phyloP scores from a whole-genome alignment of 2,113 vertebrate genomes.

The Brachirus orientalis region DNA sequence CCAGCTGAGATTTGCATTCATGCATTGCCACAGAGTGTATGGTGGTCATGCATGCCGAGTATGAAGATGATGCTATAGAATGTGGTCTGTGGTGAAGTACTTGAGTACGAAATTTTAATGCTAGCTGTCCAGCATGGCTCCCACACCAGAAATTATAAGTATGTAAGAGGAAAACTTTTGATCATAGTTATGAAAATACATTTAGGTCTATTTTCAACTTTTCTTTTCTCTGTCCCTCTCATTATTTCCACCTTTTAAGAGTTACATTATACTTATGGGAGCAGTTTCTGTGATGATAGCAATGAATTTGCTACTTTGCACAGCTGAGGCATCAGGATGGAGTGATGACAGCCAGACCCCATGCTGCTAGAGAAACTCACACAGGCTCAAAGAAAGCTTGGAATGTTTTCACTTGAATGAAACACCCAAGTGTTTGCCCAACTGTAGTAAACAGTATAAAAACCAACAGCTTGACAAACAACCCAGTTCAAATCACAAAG shows the following conservation, averaged over 20 bases:
- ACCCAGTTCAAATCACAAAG: conserved; percentile 27
- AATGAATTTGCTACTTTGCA: conserved; percentile 54
- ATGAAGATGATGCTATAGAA: conserved; percentile 46
- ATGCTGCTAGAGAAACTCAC: conserved; percentile 48
- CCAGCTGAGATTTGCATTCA: conserved; percentile 33
- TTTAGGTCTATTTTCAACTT: conserved; percentile 60
- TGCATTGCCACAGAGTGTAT: conserved; percentile 41
- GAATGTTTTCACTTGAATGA: conserved; percentile 68
- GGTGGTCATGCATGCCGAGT: conserved; percentile 39
- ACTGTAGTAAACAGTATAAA: conserved; percentile 48
- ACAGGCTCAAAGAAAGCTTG: conserved; percentile 54
- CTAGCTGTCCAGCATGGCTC: conserved; percentile 44
- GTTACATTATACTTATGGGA: conserved; percentile 23
- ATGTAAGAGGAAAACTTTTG: conserved; percentile 59
- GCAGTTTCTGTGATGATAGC: conserved; percentile 34
- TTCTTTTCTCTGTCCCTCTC: conserved; percentile 50
- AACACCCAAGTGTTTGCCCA: conserved; percentile 49
- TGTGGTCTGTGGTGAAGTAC: conserved; percentile 50
- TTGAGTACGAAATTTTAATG: conserved; percentile 51
- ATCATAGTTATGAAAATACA: conserved; percentile 66
- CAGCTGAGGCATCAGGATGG: conserved; percentile 67
- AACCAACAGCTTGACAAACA: conserved; percentile 72
- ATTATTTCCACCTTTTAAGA: conserved; percentile 59
- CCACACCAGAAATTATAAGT: conserved; percentile 70
- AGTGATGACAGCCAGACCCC: conserved; percentile 66